Base-by-base conservation (phyloP, 2,113 vertebrate genomes). In the Neolamprologus tretocephalus region DNA sequence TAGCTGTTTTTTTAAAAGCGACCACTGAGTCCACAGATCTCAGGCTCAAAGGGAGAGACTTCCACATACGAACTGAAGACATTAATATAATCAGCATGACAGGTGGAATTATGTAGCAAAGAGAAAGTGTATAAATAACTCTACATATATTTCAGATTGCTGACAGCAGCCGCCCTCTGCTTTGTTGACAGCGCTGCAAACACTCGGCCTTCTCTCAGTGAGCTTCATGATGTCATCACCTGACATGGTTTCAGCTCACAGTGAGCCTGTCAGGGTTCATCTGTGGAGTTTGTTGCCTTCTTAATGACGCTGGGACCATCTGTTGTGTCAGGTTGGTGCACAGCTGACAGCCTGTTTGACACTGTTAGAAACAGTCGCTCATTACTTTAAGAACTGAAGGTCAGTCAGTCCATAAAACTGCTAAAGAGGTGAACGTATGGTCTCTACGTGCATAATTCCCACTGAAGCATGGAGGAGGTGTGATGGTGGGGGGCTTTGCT, bases 121-220 rank as follows among this genome's bases (percentile, higher is more conserved):
- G 16, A 19, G 8, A 35, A 63, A 35, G 2, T 0, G 58, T 19
- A 35, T 66, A 1, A 63, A 63, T 33, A 63, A 63, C 58, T 63
- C 58, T 63, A 11, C 28, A 2, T 19, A 19, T 19, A 0, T 2
- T 33, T 63, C 1, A 19, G 31, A 0, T 63, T 11, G 0, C 58
- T 63, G 4, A 63, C 2, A 63, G 4, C 0, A 63, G 28, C 1
- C 2, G 8, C 58, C 16, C 58, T 63, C 1, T 7, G 57, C 28
- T 63, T 63, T 63, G 28, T 63, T 11, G 16, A 35, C 31, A 35
- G 55, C 2, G 55, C 26, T 58, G 26, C 55, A 61, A 19, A 61
- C 28, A 0, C 57, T 61, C 3, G 3, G 3, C 57, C 57, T 61
- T 3, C 26, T 58, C 57, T 58, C 55, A 28, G 13, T 28, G 26